Conservation (phyloP, 2,797 vertebrate genomes). For the Rhincodon typus region DNA sequence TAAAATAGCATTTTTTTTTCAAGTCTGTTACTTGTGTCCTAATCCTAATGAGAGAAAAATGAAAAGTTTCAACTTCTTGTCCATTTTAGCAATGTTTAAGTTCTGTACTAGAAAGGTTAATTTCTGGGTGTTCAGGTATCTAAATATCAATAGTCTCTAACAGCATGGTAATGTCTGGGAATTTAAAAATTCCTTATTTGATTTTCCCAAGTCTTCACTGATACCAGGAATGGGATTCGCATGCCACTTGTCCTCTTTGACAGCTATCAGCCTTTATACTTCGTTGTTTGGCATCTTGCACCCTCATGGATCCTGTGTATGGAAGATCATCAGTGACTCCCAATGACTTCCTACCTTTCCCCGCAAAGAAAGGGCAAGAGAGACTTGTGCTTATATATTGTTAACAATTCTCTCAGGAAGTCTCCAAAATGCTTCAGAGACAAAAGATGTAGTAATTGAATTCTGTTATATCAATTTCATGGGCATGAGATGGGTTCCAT, state of each 20-base stretch:
- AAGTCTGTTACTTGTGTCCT: too few relatives aligned
- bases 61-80: too few relatives aligned
- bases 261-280: background rate
- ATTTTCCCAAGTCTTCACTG: background rate
- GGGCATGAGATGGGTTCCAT: background rate
- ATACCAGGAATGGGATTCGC: background rate
- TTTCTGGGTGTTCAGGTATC: background rate
- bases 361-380: background rate
- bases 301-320: background rate
- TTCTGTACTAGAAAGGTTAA: background rate
- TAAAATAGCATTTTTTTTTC: too few relatives aligned
- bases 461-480: background rate
- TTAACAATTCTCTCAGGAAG: background rate
- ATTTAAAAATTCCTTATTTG: background rate
- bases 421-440: background rate
- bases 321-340: background rate
- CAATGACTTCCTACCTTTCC: background rate
- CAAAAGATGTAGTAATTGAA: background rate
- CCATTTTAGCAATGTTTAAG: too few relatives aligned
- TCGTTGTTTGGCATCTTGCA: background rate
- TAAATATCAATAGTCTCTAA: background rate
- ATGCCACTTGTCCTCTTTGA: background rate
- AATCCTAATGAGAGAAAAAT: too few relatives aligned
- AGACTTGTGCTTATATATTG: background rate
- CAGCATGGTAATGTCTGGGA: background rate